Conservation (phyloP, 2,797 vertebrate species). For the Gadopsis bispinosus region DNA sequence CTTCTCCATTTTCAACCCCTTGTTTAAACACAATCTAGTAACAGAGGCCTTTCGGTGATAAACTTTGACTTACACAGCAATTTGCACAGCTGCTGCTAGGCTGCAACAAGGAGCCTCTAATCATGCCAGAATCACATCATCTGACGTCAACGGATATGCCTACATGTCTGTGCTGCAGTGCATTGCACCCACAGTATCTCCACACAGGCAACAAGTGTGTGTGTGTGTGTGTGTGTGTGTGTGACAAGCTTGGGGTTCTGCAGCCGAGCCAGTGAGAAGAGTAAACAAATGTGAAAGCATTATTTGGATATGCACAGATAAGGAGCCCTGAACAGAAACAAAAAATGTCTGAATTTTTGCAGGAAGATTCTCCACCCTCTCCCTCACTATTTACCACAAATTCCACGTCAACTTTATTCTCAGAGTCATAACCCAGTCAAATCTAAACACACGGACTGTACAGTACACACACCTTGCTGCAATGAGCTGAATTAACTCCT, state of each 20-base stretch:
- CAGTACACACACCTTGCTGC: neutral
- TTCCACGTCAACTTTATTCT: neutral
- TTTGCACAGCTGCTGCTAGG: slow-evolving; percentile 2
- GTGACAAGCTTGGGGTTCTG: neutral
- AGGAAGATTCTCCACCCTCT: neutral
- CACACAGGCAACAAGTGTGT: neutral
- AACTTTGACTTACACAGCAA: slow-evolving; percentile 12
- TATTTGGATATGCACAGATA: neutral
- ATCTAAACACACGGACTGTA: neutral
- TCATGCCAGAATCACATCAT: neutral
- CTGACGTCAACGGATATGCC: neutral
- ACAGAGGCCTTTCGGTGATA: neutral
- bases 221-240: neutral
- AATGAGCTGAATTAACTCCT: neutral
- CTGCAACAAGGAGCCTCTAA: slow-evolving; percentile 6
- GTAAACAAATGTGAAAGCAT: neutral
- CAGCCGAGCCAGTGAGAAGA: no score
- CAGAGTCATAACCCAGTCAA: neutral
- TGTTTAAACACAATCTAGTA: slow-evolving; percentile 10
- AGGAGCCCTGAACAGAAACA: neutral
- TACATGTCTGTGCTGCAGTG: neutral
- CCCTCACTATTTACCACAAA: neutral
- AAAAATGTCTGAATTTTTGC: neutral
- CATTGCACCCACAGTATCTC: neutral
- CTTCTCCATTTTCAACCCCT: neutral